Evolutionary conservation across 2,888 invertebrate species (phyloP).

Genomic region (Caenorhabditis japonica): DNA sequence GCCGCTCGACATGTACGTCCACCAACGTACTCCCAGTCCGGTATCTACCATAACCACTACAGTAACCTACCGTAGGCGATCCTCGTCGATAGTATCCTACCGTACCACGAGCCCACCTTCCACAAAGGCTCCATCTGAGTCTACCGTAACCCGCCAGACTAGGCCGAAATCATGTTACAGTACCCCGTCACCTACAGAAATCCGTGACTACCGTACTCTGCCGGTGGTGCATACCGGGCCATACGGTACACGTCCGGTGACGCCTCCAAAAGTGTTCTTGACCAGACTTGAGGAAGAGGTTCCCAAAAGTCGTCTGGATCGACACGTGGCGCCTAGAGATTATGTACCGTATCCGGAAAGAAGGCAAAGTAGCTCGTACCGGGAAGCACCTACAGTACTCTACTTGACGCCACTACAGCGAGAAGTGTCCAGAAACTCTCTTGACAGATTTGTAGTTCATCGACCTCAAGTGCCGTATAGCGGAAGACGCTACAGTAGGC

Average conservation of each 20-base stretch:
- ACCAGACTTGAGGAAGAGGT: background rate
- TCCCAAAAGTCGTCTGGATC: background rate
- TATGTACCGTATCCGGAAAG: background rate
- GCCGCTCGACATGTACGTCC: conserved; percentile 4
- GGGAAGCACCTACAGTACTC: too few species aligned
- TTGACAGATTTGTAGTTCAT: too few species aligned
- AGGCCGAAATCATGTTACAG: background rate
- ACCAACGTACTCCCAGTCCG: conserved; percentile 9
- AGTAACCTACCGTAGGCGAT: conserved; percentile 2
- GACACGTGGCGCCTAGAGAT: background rate
- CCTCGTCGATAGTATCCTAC: background rate
- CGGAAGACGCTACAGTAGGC: too few species aligned
- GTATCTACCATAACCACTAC: background rate
- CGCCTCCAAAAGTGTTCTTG: too few species aligned
- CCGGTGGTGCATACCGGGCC: too few species aligned
- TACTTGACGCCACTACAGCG: too few species aligned
- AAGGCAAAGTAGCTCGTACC: too few species aligned
- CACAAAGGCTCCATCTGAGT: background rate
- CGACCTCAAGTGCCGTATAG: too few species aligned
- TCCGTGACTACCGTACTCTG: background rate
- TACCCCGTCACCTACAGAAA: background rate
- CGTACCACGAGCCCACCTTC: background rate
- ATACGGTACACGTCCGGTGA: too few species aligned
- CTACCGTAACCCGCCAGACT: background rate
- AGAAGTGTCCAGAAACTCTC: too few species aligned